phyloP scores from a whole-genome alignment of 2,797 vertebrate genomes.

The Anguilla anguilla region DNA sequence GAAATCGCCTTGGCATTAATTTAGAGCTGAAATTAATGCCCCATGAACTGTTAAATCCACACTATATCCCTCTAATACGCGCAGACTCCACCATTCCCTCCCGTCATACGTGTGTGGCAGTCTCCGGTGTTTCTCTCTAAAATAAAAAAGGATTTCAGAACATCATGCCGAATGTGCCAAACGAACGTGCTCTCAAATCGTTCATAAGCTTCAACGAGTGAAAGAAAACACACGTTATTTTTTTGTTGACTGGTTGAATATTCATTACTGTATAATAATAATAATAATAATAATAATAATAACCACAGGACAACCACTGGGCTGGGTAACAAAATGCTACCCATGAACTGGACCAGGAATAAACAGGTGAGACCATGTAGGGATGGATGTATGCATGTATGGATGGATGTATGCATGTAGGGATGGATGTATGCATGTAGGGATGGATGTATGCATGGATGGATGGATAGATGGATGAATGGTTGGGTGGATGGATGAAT shows the following conservation, averaged over 20 bases:
- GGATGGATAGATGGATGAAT: too few species aligned
- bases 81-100: not conserved
- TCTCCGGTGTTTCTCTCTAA: not conserved
- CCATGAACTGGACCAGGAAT: too few species aligned
- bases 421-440: too few species aligned
- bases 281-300: not conserved
- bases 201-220: not conserved
- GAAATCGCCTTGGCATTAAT: constrained; percentile 39
- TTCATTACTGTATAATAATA: not conserved
- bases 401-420: too few species aligned
- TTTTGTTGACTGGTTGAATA: not conserved
- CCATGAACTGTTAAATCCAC: constrained; percentile 37
- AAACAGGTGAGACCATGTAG: too few species aligned
- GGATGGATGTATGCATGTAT: too few species aligned
- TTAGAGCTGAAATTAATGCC: constrained; percentile 37
- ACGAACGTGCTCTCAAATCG: not conserved
- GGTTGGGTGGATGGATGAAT: too few species aligned
- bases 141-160: not conserved
- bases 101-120: not conserved
- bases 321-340: too few species aligned
- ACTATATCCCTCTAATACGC: constrained; percentile 27
- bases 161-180: not conserved
- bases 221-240: not conserved
- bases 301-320: too few species aligned
- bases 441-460: too few species aligned